Base-by-base conservation (phyloP, 2,797 vertebrate genomes). In the Anolis apletophallus region DNA sequence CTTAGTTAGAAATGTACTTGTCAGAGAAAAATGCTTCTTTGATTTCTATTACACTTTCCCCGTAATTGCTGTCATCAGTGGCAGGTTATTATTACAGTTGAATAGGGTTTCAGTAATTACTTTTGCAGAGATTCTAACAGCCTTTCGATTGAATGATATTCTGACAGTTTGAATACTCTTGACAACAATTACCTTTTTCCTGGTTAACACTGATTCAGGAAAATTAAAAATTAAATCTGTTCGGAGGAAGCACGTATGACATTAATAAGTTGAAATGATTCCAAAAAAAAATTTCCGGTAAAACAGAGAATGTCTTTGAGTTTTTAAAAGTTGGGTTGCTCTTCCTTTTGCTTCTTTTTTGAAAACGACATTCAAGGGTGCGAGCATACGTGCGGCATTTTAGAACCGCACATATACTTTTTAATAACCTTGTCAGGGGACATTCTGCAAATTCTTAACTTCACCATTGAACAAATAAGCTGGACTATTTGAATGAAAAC, bases 71-170 rank as follows among this genome's bases (percentile, higher is more conserved):
- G 96, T 97, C 97, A 97, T 97, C 96, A 96, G 94, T 97, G 96
- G 95, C 97, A 97, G 97, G 96, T 97, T 97, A 97, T 97, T 97
- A 97, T 97, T 97, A 97, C 94, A 96, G 96, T 96, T 97, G 96
- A 97, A 97, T 97, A 97, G 97, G 96, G 89, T 96, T 96, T 95
- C 93, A 95, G 96, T 97, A 97, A 97, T 97, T 97, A 97, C 96
- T 97, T 97, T 96, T 95, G 93, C 95, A 96, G 94, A 95, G 96
- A 97, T 96, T 97, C 95, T 95, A 97, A 96, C 95, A 95, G 95
- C 95, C 96, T 96, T 96, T 96, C 97, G 94, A 96, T 96, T 96
- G 96, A 97, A 96, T 96, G 95, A 96, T 97, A 96, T 96, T 96
- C 96, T 97, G 97, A 97, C 97, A 97, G 95, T 96, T 96, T 97